These are phyloP conservation scores for Globodera ellingtonae DNA, from an alignment of 1,140 invertebrate species.

Conservation along the genomic window DNA sequence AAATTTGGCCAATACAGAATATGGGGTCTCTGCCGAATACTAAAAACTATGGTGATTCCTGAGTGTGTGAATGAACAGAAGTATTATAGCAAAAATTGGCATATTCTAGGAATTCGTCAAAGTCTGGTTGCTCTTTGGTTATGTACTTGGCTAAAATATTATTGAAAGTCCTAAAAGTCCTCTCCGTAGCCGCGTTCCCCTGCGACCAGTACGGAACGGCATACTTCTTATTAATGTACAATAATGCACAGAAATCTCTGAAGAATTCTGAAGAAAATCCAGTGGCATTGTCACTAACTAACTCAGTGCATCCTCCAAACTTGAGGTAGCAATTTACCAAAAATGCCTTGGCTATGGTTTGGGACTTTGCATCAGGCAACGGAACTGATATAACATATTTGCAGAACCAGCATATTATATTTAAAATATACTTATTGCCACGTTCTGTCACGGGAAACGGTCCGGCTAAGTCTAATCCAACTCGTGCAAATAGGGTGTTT, in stretches of 20 bases:
- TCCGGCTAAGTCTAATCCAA: slow-evolving; percentile 23
- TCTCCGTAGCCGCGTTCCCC: background rate
- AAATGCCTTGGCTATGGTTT: slow-evolving; percentile 14
- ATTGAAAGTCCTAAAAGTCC: slow-evolving; percentile 23
- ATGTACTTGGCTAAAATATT: slow-evolving; percentile 35
- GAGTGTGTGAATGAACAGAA: slow-evolving; percentile 15
- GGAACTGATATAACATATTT: slow-evolving; percentile 30
- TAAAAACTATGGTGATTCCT: slow-evolving; percentile 30
- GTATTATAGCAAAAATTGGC: slow-evolving; percentile 39
- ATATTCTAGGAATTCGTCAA: slow-evolving; percentile 21
- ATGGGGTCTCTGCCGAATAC: slow-evolving; percentile 35
- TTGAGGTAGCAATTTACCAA: slow-evolving; percentile 19
- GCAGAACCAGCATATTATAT: slow-evolving; percentile 28
- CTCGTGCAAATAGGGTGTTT: slow-evolving; percentile 7
- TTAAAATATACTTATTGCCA: slow-evolving; percentile 30
- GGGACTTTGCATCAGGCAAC: slow-evolving; percentile 16
- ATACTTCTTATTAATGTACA: slow-evolving; percentile 16
- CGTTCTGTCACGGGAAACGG: slow-evolving; percentile 16
- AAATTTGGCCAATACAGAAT: slow-evolving; percentile 16
- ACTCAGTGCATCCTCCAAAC: slow-evolving; percentile 12
- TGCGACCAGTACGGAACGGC: slow-evolving; percentile 4
- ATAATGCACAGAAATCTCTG: background rate
- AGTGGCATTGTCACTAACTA: slow-evolving; percentile 19
- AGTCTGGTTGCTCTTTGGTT: slow-evolving; percentile 15
- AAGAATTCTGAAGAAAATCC: slow-evolving; percentile 19